Evolutionary conservation across 2,113 vertebrate genomes (phyloP), one percentile per base, ranked within the genome.

Genomic region (Electrona antarctica): DNA sequence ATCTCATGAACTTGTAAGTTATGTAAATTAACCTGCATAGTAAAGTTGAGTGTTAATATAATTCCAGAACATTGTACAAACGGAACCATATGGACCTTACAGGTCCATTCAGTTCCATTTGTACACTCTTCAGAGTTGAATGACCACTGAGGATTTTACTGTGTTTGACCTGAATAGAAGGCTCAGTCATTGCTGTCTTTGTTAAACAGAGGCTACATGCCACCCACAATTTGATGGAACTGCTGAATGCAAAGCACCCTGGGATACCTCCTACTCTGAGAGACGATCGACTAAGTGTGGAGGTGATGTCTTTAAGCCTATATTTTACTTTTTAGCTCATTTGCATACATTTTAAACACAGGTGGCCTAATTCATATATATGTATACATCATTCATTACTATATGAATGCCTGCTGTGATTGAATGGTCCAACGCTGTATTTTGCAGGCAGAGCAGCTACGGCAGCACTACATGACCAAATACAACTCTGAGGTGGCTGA

Each of bases 401-500:
- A 41, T 41, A 41, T 41, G 33, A 41, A 41, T 41, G 33, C 33
- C 33, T 2, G 5, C 33, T 41, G 33, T 41, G 33, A 41, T 41
- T 41, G 1, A 41, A 41, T 41, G 3, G 33, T 41, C 33, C 33
- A 54, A 13, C 10, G 13, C 52, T 54, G 12, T 9, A 0, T 55
- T 11, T 58, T 61, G 7, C 33, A 99, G 98, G 95, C 95, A 55
- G 95, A 96, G 81, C 95, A 98, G 58, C 95, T 99, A 28, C 92
- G 94, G 45, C 95, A 98, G 51, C 98, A 98, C 89, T 99, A 99
- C 73, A 98, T 99, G 98, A 96, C 94, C 79, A 99, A 99, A 80
- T 98, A 96, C 29, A 96, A 98, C 6, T 94, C 95, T 0, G 98
- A 99, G 86, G 96, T 99, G 2, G 93, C 95, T 0, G 97, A 98